Evolutionary conservation across 1,140 invertebrate genomes (phyloP).

Genomic region (Leucophenga varia): DNA sequence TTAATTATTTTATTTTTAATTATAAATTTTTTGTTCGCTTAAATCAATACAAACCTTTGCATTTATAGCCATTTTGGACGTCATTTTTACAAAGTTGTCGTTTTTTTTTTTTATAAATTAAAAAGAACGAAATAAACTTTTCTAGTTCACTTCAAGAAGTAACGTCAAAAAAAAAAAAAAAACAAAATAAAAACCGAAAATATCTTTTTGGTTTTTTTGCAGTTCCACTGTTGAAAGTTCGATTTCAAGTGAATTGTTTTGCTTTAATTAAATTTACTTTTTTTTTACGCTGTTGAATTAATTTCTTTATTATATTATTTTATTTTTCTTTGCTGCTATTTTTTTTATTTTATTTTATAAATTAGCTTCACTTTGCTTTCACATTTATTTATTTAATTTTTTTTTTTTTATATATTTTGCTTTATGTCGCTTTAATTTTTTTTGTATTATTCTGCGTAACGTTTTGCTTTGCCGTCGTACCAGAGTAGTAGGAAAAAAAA

Average conservation of each 20-base stretch:
- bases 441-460: slow-evolving; percentile 2
- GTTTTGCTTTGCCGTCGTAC: slow-evolving; percentile 6
- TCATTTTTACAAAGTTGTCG: slow-evolving; percentile 39
- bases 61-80: slow-evolving; percentile 50
- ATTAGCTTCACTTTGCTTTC: neutral
- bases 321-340: neutral
- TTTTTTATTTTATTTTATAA: neutral
- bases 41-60: slow-evolving; percentile 43
- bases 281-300: slow-evolving; percentile 12
- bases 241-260: neutral
- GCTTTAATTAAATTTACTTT: slow-evolving; percentile 19
- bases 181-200: slow-evolving; percentile 4
- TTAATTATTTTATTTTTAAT: slow-evolving; percentile 9
- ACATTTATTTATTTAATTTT: slow-evolving; percentile 3
- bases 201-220: neutral
- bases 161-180: slow-evolving; percentile 9
- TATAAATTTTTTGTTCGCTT: too few species aligned
- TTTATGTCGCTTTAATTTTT: slow-evolving; percentile 7
- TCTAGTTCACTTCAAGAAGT: too few species aligned
- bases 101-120: neutral
- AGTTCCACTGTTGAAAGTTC: too few species aligned
- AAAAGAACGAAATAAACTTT: neutral
- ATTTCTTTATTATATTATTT: neutral
- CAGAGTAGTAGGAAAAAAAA: neutral
- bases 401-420: slow-evolving; percentile 3